Base-by-base conservation (phyloP, 2,113 vertebrate species). In the Brachirus orientalis region DNA sequence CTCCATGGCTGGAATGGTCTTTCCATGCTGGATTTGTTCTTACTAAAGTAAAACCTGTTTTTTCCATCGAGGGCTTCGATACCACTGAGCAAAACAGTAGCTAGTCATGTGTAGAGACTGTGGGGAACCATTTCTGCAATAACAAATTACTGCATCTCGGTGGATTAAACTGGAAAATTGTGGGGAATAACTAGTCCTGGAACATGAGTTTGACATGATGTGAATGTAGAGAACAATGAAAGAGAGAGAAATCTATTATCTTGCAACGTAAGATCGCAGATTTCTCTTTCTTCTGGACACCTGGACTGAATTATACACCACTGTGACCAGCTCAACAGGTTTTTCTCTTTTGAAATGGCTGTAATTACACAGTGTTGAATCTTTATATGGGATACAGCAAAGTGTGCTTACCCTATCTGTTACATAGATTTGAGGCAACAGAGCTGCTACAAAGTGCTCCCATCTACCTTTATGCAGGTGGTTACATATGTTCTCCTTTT, bases 1-100 rank as follows among this genome's bases (percentile, higher is more conserved):
- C 70, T 62, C 74, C 63, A 22, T 56, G 17, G 45, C 56, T 79
- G 10, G 22, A 74, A 69, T 58, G 50, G 50, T 61, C 64, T 88
- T 82, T 87, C 86, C 84, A 75, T 72, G 50, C 62, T 63, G 55
- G 48, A 64, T 72, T 63, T 57, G 14, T 67, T 76, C 59, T 79
- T 65, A 56, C 57, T 4, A 18, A 69, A 64, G 75, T 61, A 60
- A 58, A 73, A 56, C 20, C 61, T 22, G 18, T 40, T 82, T 86
- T 84, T 88, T 69, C 69, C 66, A 82, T 75, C 28, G 12, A 47
- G 50, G 57, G 51, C 41, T 59, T 62, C 48, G 50, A 71, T 54
- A 35, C 35, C 41, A 36, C 46, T 37, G 56, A 54, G 56, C 35
- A 59, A 76, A 83, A 46, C 52, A 51, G 46, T 58, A 22, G 43